Conservation (phyloP, 2,888 invertebrate species). For the Cylindroiulus punctatus region DNA sequence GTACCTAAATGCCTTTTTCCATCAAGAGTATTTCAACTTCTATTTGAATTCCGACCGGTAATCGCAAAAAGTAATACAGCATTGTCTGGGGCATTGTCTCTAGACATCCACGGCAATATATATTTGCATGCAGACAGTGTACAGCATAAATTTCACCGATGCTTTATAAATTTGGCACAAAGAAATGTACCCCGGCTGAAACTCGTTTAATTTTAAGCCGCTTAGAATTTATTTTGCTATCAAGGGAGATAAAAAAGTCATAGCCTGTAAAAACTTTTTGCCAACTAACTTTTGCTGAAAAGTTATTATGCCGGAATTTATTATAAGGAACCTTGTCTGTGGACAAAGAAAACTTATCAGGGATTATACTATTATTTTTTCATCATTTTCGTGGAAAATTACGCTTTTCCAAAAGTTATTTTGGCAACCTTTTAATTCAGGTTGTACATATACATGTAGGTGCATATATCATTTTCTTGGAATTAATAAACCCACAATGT, state of each 20-base stretch:
- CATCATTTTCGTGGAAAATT: too few species aligned
- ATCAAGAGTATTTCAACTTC: not conserved
- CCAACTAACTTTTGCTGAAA: not conserved
- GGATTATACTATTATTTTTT: too few species aligned
- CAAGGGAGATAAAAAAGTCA: slow-evolving; percentile 37
- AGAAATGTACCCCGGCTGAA: not conserved
- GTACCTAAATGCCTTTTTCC: not conserved
- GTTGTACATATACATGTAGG: too few species aligned
- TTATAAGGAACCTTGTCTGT: too few species aligned
- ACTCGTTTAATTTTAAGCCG: slow-evolving; percentile 35
- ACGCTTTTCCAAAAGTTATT: too few species aligned
- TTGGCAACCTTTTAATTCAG: too few species aligned
- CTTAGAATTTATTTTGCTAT: slow-evolving; percentile 43
- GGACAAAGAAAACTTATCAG: too few species aligned
- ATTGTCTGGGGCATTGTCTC: slow-evolving; percentile 23
- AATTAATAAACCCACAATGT: too few species aligned
- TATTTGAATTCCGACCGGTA: slow-evolving; percentile 19
- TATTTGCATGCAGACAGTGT: slow-evolving; percentile 47
- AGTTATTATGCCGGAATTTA: too few species aligned
- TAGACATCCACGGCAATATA: slow-evolving; percentile 3
- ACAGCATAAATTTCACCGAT: slow-evolving; percentile 40
- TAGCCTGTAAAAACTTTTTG: not conserved
- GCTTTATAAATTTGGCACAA: slow-evolving; percentile 43
- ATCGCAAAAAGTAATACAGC: slow-evolving; percentile 14
- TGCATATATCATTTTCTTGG: too few species aligned